Evolutionary conservation across 2,113 vertebrate species (phyloP).

Genomic region (Tragelaphus imberbis): DNA sequence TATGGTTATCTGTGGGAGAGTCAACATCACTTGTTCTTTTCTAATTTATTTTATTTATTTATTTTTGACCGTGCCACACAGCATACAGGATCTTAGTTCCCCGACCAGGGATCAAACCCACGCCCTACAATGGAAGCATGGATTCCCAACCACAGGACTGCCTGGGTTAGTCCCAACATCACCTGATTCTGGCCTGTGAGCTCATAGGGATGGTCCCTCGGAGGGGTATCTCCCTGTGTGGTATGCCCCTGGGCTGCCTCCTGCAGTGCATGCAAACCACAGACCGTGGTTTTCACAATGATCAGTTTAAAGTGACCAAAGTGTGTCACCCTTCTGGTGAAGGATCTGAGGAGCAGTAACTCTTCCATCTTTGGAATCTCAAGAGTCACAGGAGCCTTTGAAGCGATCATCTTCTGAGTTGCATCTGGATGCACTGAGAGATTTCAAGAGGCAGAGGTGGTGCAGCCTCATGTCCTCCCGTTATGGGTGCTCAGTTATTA

Average conservation of each 20-base stretch:
- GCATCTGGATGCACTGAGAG: background rate
- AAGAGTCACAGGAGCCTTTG: background rate
- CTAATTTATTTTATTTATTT: background rate
- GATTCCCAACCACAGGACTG: background rate
- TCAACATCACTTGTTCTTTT: background rate
- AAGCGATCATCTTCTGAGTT: background rate
- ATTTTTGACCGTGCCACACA: background rate
- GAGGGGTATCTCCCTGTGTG: background rate
- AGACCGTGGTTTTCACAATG: background rate
- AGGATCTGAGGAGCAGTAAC: background rate
- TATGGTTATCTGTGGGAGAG: too few species aligned
- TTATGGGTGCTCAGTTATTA: background rate
- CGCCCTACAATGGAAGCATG: background rate
- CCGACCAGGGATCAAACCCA: background rate
- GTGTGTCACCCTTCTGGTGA: background rate
- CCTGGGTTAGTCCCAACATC: background rate
- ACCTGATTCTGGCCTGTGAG: background rate
- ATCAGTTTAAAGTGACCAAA: background rate
- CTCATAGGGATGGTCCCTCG: background rate
- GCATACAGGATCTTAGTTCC: background rate
- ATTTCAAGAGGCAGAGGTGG: background rate
- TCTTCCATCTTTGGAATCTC: background rate
- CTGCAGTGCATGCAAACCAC: background rate
- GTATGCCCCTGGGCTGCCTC: background rate
- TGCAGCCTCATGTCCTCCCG: background rate